Evolutionary conservation across 1,140 invertebrate genomes (phyloP).

Genomic region (Zaprionus ghesquierei): DNA sequence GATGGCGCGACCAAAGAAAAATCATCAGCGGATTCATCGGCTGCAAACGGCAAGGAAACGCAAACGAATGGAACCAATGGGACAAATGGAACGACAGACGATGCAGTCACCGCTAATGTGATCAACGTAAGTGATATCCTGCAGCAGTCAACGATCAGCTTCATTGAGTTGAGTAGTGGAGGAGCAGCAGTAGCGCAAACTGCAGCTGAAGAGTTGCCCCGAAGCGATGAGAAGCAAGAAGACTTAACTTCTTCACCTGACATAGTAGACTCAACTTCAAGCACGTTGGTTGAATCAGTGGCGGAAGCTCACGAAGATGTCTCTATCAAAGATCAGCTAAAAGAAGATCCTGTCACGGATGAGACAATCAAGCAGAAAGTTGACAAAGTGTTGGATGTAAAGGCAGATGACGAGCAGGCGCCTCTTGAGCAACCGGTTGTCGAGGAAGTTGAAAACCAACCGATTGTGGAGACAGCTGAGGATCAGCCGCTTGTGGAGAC

Average conservation of each 20-base stretch:
- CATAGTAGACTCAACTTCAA: background rate
- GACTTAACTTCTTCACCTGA: background rate
- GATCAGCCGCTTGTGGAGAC: background rate
- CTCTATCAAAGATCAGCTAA: background rate
- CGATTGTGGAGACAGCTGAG: background rate
- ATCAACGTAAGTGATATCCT: conserved; percentile 66
- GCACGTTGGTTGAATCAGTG: background rate
- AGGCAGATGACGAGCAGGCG: background rate
- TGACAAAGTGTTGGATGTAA: background rate
- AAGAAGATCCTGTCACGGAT: background rate
- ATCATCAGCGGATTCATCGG: conserved; percentile 4
- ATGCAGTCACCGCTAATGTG: conserved; percentile 29
- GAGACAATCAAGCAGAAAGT: background rate
- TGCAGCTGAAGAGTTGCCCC: background rate
- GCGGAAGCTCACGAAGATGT: background rate
- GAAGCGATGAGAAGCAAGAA: background rate
- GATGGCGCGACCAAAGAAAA: conserved; percentile 14
- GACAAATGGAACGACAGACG: conserved; percentile 37
- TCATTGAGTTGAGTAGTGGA: conserved; percentile 50
- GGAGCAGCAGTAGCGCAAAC: background rate
- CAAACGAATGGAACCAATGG: conserved; percentile 46
- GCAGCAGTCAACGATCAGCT: conserved; percentile 62
- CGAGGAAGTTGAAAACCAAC: background rate
- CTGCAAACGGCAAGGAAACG: conserved; percentile 41
- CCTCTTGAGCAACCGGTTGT: too few species aligned